Evolutionary conservation across 2,797 vertebrate species (phyloP).

Genomic region (Trichosurus vulpecula): DNA sequence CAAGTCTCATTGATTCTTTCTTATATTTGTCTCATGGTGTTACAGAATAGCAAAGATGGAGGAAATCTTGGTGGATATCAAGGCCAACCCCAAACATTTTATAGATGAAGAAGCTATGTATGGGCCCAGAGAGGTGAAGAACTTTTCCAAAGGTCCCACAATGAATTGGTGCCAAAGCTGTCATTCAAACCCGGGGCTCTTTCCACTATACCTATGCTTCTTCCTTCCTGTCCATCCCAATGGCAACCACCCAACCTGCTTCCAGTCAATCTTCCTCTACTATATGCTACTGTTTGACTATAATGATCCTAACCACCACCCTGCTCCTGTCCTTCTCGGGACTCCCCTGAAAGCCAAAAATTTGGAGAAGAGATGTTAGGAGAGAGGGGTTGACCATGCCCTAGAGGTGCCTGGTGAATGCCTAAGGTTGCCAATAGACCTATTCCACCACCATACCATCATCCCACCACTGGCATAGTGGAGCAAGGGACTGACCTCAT

Average conservation of each 20-base stretch:
- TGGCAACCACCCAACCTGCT: not conserved
- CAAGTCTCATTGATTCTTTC: not conserved
- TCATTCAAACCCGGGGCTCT: not conserved
- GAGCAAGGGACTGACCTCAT: not conserved
- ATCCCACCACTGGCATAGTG: not conserved
- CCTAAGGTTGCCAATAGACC: not conserved
- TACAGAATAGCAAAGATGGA: not conserved
- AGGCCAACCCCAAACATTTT: not conserved
- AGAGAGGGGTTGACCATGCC: not conserved
- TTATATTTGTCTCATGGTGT: not conserved
- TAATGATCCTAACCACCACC: not conserved
- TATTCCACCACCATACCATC: not conserved
- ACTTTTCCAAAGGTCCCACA: not conserved
- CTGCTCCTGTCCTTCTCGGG: not conserved
- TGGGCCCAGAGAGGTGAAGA: not conserved
- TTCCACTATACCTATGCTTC: not conserved
- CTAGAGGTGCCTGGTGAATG: not conserved
- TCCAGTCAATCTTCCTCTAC: not conserved
- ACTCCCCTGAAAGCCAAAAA: not conserved
- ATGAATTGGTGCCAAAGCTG: not conserved
- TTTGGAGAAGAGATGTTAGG: not conserved
- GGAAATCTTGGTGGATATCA: not conserved
- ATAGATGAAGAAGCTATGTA: not conserved
- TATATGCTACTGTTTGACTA: not conserved
- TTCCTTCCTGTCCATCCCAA: not conserved